Percentiles rank a stretch among this genome's conserved stretches.
phyloP scores from a whole-genome alignment of 2,888 invertebrate genomes.

The Lapara coniferarum region DNA sequence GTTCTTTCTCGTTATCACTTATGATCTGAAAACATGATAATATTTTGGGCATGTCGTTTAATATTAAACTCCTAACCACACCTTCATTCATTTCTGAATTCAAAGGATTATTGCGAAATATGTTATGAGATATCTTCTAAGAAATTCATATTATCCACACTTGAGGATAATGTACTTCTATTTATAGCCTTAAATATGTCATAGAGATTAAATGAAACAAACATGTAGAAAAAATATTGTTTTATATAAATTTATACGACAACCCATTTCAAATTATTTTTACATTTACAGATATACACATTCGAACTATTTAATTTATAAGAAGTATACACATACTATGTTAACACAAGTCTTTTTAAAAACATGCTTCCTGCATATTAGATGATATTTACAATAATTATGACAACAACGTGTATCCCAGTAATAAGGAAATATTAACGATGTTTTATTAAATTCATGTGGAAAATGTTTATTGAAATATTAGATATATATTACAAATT shows the following conservation, averaged over 20 bases:
- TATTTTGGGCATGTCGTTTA: no score
- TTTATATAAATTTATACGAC: slow-evolving; percentile 80
- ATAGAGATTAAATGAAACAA: slow-evolving; percentile 47
- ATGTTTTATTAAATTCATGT: not conserved
- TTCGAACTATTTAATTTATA: slow-evolving; percentile 10
- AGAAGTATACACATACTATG: slow-evolving; percentile 14
- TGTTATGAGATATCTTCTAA: no score
- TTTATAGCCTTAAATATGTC: not conserved
- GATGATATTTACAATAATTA: slow-evolving; percentile 43
- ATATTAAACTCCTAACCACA: no score
- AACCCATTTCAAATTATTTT: slow-evolving; percentile 67
- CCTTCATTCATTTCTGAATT: no score
- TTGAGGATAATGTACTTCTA: no score
- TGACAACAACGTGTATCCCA: slow-evolving; percentile 6
- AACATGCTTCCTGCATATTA: slow-evolving; percentile 27
- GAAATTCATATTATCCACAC: no score
- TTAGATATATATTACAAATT: no score
- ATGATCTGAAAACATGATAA: no score
- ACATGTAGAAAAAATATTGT: slow-evolving; percentile 64
- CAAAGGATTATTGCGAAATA: not conserved
- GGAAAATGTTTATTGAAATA: no score
- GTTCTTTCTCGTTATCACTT: no score
- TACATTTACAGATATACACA: slow-evolving; percentile 32
- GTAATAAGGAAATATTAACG: not conserved
- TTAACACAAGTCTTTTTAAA: slow-evolving; percentile 30